Evolutionary conservation across 2,888 invertebrate genomes (phyloP), one percentile per base, ranked within the genome.

Genomic region (Gibbula magus): DNA sequence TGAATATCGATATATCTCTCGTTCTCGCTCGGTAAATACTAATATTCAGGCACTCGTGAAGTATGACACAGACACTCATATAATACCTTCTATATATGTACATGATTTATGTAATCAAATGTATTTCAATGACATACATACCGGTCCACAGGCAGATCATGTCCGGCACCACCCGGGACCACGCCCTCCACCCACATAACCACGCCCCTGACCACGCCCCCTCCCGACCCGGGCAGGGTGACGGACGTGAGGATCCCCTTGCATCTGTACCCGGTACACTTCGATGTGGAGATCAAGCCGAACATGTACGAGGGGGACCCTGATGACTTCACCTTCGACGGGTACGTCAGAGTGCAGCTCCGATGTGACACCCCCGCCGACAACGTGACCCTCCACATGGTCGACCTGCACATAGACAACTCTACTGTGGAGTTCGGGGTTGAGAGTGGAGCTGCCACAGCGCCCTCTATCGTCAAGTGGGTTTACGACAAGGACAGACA

Each of bases 401-500:
- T 75, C n/a, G 74, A 73, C 18, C 81, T 85, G 18, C 74, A 70
- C n/a, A 67, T 85, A 22, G 73, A 66, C 16, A 22, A 20, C 3
- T 67, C 22, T 16, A 52, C 77, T n/a, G n/a, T 77, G 22, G n/a
- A 56, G 22, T 77, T 77, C 39, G 45, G 54, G 32, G 22, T 35
- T 4, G 18, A 29, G 29, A 16, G 18, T 39, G 66, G 53, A 4
- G 73, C 79, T 0, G 78, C 83, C 16, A 13, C 73, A 16, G 52
- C 16, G 13, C 45, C 52, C 4, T 39, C 18, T 20, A 77, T 81
- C 66, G 39, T 53, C 13, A 61, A 56, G 29, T 81, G 67, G 78
- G 78, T 70, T 8, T 79, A 85, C 13, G 91, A 91, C 77, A 82
- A 84, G 20, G 80, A 79, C 20, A 80, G 91, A 56, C 88, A 91